Evolutionary conservation across 2,113 vertebrate genomes (phyloP).

Genomic region (Dermatemys mawii): DNA sequence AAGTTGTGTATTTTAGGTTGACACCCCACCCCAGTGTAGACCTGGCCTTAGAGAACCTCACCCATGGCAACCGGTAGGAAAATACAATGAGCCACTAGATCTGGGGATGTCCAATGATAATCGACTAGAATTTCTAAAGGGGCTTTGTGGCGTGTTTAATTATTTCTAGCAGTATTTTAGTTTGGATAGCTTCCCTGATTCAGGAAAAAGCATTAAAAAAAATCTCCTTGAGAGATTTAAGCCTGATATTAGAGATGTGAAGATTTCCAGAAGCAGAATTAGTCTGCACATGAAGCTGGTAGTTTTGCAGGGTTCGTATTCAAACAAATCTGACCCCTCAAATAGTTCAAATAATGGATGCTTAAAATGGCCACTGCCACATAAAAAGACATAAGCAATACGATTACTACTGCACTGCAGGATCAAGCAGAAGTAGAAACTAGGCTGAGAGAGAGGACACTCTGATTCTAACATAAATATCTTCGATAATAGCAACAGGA

Average conservation of each 20-base stretch:
- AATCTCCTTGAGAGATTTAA: slow-evolving; percentile 13
- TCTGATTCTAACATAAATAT: slow-evolving; percentile 58
- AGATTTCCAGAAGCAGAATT: not conserved
- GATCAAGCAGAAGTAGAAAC: slow-evolving; percentile 48
- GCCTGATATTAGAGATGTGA: not conserved
- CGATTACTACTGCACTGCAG: slow-evolving; percentile 46
- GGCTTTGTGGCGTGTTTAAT: not conserved
- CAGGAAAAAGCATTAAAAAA: not conserved
- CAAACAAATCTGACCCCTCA: not conserved
- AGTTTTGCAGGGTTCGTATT: not conserved
- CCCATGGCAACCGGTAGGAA: not conserved
- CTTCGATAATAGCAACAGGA: slow-evolving; percentile 47
- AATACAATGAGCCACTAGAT: not conserved
- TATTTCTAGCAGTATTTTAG: not conserved
- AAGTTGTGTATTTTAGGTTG: no score
- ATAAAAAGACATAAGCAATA: slow-evolving; percentile 16
- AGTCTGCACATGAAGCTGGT: not conserved
- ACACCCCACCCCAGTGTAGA: no score
- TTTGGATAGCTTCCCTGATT: slow-evolving; percentile 3
- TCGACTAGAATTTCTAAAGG: not conserved
- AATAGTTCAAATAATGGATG: not conserved
- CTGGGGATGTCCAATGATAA: not conserved
- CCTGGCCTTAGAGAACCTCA: not conserved
- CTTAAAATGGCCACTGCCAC: slow-evolving; percentile 19
- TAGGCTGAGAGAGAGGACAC: slow-evolving; percentile 41